Conservation (phyloP, 1,140 invertebrate genomes). For the Drosophila ambigua region DNA sequence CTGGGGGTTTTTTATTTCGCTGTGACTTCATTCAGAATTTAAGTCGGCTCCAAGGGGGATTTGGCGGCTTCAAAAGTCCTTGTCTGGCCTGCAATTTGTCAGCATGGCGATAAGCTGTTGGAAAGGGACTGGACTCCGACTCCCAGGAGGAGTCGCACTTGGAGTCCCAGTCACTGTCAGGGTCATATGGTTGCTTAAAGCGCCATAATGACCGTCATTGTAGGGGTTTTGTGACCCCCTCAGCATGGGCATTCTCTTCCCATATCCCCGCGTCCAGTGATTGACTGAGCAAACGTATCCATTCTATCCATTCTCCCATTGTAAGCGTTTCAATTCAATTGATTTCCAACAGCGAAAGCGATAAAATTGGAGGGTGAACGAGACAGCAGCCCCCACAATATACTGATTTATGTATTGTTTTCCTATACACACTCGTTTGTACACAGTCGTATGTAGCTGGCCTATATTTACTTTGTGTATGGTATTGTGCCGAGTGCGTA, state of each 20-base stretch:
- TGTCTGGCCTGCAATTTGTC: constrained; percentile 67
- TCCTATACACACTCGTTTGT: constrained; percentile 10
- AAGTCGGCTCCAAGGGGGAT: constrained; percentile 29
- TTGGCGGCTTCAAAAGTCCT: constrained; percentile 37
- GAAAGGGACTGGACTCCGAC: too few species aligned
- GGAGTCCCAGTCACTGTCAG: constrained; percentile 28
- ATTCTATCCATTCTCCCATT: constrained; percentile 11
- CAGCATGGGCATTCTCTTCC: constrained; percentile 42
- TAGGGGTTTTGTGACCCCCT: constrained; percentile 19
- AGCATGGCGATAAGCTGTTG: constrained; percentile 38
- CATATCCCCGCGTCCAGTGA: constrained; percentile 47
- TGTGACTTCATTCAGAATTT: constrained; percentile 53
- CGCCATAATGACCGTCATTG: constrained; percentile 70
- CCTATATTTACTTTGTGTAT: constrained; percentile 30
- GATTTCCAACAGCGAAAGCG: constrained; percentile 60
- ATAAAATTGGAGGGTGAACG: constrained; percentile 42
- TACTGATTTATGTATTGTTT: constrained; percentile 27
- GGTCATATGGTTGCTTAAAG: constrained; percentile 50
- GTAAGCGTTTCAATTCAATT: constrained; percentile 59
- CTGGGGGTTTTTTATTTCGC: constrained; percentile 34
- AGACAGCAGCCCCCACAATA: neutral
- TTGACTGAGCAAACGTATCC: constrained; percentile 51
- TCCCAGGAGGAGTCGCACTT: neutral
- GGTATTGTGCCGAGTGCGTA: constrained; percentile 33
- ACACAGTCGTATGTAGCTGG: constrained; percentile 28